Evolutionary conservation across 2,797 vertebrate genomes (phyloP), one percentile per base, ranked within the genome.

Genomic region (Nyctibius grandis): DNA sequence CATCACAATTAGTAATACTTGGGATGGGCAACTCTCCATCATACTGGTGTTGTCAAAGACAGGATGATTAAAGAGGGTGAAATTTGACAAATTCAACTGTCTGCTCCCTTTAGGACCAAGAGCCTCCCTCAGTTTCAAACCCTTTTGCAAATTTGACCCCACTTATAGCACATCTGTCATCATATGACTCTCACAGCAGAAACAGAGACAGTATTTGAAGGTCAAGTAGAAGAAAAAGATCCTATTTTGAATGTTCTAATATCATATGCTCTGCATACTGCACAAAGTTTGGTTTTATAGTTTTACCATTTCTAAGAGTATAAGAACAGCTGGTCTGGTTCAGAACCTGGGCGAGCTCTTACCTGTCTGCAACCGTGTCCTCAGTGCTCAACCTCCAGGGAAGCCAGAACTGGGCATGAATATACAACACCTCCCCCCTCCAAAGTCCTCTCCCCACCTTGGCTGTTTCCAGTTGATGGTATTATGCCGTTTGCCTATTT

Each of bases 41-140:
- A 68, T 16, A 68, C 20, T 65, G 56, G 44, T 76, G 38, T 45
- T 88, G 44, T 63, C 33, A 82, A 47, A 85, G 80, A 82, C 70
- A 78, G 51, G 26, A 91, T 85, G 28, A 96, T 61, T 82, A 77
- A 91, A 88, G 73, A 89, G 14, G 6, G 17, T 53, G 40, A 74
- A 85, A 91, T 60, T 33, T 72, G 53, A 91, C 57, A 91, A 96
- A 89, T 80, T 85, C 56, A 91, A 85, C 78, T 76, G 74, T 85
- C 73, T 70, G 3, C 20, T 89, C 33, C n/a, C 60, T 73, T 92
- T 64, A 64, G 44, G 38, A 88, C 53, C 44, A 92, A 69, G 4
- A 82, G 9, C 9, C 6, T 87, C 89, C 64, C 57, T 85, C 25
- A 40, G 60, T 64, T 70, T 77, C 78, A 89, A 89, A 89, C 50